Base-by-base conservation (phyloP, 2,113 vertebrate species). In the Phainopepla nitens region DNA sequence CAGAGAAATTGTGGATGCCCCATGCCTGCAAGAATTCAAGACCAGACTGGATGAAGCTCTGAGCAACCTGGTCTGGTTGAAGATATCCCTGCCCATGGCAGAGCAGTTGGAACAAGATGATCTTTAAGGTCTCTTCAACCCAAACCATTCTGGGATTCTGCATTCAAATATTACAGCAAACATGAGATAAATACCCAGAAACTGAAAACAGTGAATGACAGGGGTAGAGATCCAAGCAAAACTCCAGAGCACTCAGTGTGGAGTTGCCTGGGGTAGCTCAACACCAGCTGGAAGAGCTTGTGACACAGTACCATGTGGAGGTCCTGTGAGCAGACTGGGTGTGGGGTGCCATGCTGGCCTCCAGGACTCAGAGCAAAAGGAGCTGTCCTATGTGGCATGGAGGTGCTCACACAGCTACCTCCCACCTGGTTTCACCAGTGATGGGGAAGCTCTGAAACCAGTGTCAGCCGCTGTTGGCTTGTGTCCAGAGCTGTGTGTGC, bases 221-320 rank as follows among this genome's bases (percentile, higher is more conserved):
- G 7, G 9, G 19, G 13, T 3, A 65, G 21, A 80, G 4, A 42
- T 27, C 23, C 18, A 35, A 61, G 44, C n/a, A 72, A 51, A 79
- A 20, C 11, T 49, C 15, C 31, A 53, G 53, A 19, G 31, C 3
- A n/a, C 14, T 23, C 41, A 45, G 17, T 0, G 0, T 21, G 9
- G 27, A 58, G 20, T 25, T 19, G 28, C 18, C n/a, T 24, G 13
- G 5, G 17, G 7, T 58, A 57, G 31, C 9, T 61, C 58, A 72
- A 25, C 25, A 33, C 2, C 2, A 57, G 31, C 45, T 73, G 68
- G 10, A 41, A 53, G n/a, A 51, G 16, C 13, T 56, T 23, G 2
- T n/a, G 17, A 25, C 57, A 60, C 24, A 64, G 31, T 21, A 28
- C 13, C 2, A 0, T 31, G 44, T 15, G 29, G n/a, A 69, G 36